Conservation (phyloP, 2,797 vertebrate species). For the Sarcoramphus papa region DNA sequence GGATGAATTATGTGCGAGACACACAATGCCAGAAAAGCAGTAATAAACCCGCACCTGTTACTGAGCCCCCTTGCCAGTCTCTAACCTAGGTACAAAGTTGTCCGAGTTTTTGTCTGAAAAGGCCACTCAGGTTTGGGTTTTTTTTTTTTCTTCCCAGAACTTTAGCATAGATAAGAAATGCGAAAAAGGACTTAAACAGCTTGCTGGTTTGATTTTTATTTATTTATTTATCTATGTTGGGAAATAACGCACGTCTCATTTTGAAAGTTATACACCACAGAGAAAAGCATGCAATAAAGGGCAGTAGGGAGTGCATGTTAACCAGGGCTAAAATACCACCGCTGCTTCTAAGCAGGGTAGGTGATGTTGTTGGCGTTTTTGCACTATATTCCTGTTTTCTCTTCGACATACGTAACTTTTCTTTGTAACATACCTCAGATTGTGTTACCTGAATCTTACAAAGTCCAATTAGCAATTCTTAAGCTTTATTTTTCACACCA, state of each 20-base stretch:
- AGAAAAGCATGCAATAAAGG: not conserved
- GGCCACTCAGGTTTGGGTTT: not conserved
- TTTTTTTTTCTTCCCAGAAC: not conserved
- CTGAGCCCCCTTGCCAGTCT: not conserved
- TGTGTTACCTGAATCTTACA: not conserved
- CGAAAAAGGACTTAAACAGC: not conserved
- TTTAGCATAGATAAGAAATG: not conserved
- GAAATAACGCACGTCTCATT: not conserved
- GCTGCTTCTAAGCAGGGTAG: not conserved
- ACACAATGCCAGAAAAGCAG: not conserved
- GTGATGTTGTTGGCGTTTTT: not conserved
- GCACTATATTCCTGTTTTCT: not conserved
- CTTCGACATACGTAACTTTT: not conserved
- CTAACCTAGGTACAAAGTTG: not conserved
- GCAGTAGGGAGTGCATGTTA: not conserved
- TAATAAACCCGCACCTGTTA: not conserved
- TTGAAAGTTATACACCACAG: not conserved
- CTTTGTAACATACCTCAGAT: not conserved
- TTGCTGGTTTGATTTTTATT: not conserved
- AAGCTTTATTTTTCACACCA: not conserved
- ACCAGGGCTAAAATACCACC: not conserved
- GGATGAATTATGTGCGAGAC: not conserved
- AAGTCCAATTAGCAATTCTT: not conserved
- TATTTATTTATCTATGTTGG: not conserved
- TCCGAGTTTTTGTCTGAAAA: not conserved